A percentile compares a stretch with the other conserved stretches of the same genome.
These are phyloP conservation scores for Diabrotica undecimpunctata DNA, from an alignment of 1,140 invertebrate genomes.

Conservation along the genomic window DNA sequence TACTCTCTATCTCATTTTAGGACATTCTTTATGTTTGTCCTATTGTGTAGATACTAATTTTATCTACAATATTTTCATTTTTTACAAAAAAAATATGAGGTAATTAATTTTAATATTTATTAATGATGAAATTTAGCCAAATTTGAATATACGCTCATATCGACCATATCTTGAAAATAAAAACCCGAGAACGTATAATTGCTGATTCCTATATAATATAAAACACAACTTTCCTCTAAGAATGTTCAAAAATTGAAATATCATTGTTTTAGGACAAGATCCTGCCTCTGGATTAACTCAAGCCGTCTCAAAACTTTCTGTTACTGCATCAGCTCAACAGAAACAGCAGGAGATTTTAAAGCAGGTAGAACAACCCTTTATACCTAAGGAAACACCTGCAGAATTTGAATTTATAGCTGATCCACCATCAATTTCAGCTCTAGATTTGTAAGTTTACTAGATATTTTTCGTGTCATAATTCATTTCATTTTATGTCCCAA, in stretches of 20 bases:
- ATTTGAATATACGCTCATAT: slow-evolving; percentile 40
- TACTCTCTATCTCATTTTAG: too few species aligned
- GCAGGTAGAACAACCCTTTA: slow-evolving; percentile 81
- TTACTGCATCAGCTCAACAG: slow-evolving; percentile 72
- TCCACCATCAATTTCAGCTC: slow-evolving; percentile 97
- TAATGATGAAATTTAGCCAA: slow-evolving; percentile 44
- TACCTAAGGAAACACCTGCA: slow-evolving; percentile 91
- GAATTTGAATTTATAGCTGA: slow-evolving; percentile 98
- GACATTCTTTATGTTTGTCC: too few species aligned
- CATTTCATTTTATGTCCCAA: too few species aligned
- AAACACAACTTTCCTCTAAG: background rate
- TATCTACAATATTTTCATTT: slow-evolving; percentile 4
- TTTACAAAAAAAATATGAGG: background rate
- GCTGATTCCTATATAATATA: background rate
- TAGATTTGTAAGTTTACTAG: slow-evolving; percentile 78
- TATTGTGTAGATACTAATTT: too few species aligned
- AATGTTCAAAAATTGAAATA: background rate
- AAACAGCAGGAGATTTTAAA: slow-evolving; percentile 87
- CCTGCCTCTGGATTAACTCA: slow-evolving; percentile 41
- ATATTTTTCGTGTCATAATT: too few species aligned
- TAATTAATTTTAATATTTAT: background rate
- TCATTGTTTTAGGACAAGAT: slow-evolving; percentile 46
- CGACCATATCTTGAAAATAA: slow-evolving; percentile 36
- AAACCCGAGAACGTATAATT: slow-evolving; percentile 33
- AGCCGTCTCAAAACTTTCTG: slow-evolving; percentile 52